phyloP scores from a whole-genome alignment of 2,797 vertebrate genomes.

The Epinephelus awoara region DNA sequence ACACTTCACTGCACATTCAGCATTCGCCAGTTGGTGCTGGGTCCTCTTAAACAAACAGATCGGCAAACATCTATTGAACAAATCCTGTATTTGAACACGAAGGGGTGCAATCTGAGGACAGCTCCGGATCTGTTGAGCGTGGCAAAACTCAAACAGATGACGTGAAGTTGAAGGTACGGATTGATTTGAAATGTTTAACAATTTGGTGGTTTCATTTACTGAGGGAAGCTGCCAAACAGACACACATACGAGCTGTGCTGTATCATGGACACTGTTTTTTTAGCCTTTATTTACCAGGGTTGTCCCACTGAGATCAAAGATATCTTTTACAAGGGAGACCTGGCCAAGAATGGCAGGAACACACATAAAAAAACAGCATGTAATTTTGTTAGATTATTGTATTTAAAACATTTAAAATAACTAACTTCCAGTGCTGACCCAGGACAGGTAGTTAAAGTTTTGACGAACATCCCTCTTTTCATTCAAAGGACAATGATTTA shows the following conservation, averaged over 20 bases:
- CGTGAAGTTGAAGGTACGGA: neutral
- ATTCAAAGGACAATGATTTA: neutral
- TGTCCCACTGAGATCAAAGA: too few species aligned
- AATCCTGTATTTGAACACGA: slow-evolving; percentile 5
- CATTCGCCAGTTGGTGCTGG: neutral
- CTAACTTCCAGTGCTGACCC: neutral
- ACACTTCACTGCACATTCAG: slow-evolving; percentile 24
- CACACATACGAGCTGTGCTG: neutral
- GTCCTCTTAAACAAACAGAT: slow-evolving; percentile 35
- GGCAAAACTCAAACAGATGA: neutral
- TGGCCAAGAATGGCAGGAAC: too few species aligned
- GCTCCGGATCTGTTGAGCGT: neutral
- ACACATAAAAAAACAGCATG: neutral
- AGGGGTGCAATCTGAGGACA: neutral
- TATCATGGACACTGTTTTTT: neutral
- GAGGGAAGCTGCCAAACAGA: slow-evolving; percentile 1
- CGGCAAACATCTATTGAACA: slow-evolving; percentile 7
- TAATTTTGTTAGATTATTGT: neutral
- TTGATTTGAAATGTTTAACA: slow-evolving; percentile 1
- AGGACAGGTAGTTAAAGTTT: neutral
- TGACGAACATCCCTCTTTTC: neutral
- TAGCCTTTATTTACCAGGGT: too few species aligned
- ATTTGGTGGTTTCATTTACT: neutral
- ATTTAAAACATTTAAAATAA: neutral
- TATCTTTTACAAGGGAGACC: too few species aligned